phyloP scores from a whole-genome alignment of 2,113 vertebrate genomes.

The Lasiurus borealis region DNA sequence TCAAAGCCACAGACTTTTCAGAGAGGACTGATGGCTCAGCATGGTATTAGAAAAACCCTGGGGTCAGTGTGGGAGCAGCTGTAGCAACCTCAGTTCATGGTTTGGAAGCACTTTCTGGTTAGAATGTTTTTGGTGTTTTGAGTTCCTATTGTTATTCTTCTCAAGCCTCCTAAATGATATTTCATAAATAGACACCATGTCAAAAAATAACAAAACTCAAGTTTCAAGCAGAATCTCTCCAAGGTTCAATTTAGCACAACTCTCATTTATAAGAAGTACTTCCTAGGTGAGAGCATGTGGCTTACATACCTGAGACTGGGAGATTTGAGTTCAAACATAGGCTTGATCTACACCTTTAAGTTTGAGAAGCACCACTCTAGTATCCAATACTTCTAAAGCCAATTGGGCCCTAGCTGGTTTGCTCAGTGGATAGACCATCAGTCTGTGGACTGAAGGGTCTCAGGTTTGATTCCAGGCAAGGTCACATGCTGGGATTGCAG shows the following conservation, averaged over 20 bases:
- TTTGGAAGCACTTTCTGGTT: conserved; percentile 63
- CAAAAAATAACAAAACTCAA: neutral
- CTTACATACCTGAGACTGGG: neutral
- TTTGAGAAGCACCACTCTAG: neutral
- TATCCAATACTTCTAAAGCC: too few relatives aligned
- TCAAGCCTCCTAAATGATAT: neutral
- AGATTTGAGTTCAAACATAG: neutral
- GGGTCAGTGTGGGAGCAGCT: accelerated
- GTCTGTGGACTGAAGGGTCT: too few relatives aligned
- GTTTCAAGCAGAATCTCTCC: neutral
- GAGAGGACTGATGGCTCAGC: neutral
- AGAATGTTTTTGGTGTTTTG: conserved; percentile 5
- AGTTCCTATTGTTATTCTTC: conserved; percentile 26
- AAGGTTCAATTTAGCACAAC: neutral
- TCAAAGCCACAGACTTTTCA: neutral
- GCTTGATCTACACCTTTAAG: neutral
- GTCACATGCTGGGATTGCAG: too few relatives aligned
- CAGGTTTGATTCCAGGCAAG: too few relatives aligned
- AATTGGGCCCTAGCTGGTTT: neutral
- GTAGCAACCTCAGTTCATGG: neutral
- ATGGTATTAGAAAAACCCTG: neutral
- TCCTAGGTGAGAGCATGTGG: neutral
- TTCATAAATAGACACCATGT: conserved; percentile 43
- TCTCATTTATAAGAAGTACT: neutral
- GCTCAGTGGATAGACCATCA: too few relatives aligned